These are phyloP conservation scores for Eonycteris spelaea DNA, from an alignment of 2,113 vertebrate species.

Conservation along the genomic window DNA sequence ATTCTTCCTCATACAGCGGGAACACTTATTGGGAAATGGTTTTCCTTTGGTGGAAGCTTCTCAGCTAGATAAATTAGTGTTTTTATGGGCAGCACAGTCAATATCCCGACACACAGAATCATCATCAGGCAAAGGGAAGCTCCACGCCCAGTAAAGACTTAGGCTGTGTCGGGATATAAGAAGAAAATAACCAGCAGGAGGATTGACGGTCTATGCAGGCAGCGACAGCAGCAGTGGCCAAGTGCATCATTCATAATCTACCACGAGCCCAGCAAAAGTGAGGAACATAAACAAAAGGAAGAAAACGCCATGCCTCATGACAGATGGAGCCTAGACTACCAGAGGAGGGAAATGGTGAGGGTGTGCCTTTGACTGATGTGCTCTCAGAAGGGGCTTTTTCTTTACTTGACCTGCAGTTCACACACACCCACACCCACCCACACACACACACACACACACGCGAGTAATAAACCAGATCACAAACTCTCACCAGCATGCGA, in stretches of 20 bases:
- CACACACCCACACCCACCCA: too few species aligned
- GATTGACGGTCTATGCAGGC: not conserved
- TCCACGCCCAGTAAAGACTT: not conserved
- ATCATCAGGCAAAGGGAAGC: not conserved
- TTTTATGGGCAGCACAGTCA: slow-evolving; percentile 42
- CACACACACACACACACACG: too few species aligned
- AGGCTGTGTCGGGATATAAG: not conserved
- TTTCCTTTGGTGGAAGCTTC: slow-evolving; percentile 39
- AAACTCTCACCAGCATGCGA: not conserved
- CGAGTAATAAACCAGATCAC: not conserved
- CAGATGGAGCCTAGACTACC: not conserved
- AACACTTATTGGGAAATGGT: slow-evolving; percentile 14
- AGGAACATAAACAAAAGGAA: not conserved
- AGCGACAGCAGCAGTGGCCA: not conserved
- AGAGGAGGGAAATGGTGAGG: not conserved
- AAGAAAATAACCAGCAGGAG: slow-evolving; percentile 8
- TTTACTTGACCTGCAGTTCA: not conserved
- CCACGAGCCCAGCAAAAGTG: not conserved
- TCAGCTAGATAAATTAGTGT: slow-evolving; percentile 34
- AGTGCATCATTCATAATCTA: not conserved
- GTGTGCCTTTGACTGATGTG: not conserved
- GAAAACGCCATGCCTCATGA: accelerated
- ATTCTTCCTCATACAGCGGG: not conserved
- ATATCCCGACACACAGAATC: not conserved
- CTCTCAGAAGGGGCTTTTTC: not conserved